A percentile compares a stretch with the other conserved stretches of the same genome.
phyloP scores from a whole-genome alignment of 2,797 vertebrate species.

The Falco rusticolus region DNA sequence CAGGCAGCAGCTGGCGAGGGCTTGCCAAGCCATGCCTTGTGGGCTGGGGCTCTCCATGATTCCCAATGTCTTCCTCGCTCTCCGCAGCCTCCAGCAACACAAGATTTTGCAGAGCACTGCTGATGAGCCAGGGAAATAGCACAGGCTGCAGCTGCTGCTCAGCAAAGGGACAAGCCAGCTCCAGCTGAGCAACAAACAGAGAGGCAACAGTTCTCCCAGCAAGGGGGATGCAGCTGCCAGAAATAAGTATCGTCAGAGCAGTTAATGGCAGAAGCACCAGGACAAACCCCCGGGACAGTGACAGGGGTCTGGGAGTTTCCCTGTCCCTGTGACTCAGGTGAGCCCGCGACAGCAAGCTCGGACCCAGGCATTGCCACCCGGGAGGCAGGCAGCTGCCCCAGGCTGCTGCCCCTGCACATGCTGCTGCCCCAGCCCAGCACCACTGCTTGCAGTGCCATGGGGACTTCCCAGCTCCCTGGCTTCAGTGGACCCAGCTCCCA shows the following conservation, averaged over 20 bases:
- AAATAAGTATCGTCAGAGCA: background rate
- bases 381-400: rapidly evolving
- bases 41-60: background rate
- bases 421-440: background rate
- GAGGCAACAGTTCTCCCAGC: background rate
- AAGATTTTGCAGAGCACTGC: too few relatives aligned
- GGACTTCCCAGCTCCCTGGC: background rate
- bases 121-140: background rate
- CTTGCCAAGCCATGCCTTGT: rapidly evolving
- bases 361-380: rapidly evolving
- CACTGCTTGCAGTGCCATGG: background rate
- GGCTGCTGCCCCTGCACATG: background rate
- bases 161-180: background rate
- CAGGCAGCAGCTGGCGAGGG: background rate
- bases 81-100: background rate
- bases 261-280: background rate
- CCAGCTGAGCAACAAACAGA: too few relatives aligned
- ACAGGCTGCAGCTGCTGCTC: background rate
- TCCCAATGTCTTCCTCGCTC: background rate
- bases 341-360: rapidly evolving
- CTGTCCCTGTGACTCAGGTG: rapidly evolving
- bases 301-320: background rate
- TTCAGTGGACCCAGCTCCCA: background rate
- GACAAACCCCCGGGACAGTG: background rate
- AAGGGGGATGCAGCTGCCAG: background rate